Percentiles rank a stretch among this genome's conserved stretches.
Evolutionary conservation across 2,888 invertebrate species (phyloP).

Genomic region (Lasioglossum pauxillum): DNA sequence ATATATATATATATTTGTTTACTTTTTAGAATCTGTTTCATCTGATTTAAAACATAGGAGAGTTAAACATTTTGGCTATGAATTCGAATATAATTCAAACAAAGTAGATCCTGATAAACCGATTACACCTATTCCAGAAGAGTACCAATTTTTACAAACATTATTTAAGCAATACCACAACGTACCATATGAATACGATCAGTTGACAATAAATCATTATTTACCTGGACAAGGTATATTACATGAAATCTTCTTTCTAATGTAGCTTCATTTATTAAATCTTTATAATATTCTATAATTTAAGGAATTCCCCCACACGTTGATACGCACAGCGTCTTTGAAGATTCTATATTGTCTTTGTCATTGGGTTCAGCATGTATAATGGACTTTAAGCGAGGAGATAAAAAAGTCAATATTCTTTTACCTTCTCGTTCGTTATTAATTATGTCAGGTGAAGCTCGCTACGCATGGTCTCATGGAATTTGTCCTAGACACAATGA

Average conservation of each 20-base stretch:
- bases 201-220: conserved; percentile 94
- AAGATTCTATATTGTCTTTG: conserved; percentile 93
- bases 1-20: not conserved
- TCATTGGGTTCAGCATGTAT: conserved; percentile 93
- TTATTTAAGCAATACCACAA: conserved; percentile 85
- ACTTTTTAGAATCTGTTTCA: conserved; percentile 64
- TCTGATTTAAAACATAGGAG: conserved; percentile 90
- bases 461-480: conserved; percentile 95
- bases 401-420: conserved; percentile 87
- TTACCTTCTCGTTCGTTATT: conserved; percentile 91
- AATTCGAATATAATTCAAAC: conserved; percentile 95
- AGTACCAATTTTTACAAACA: conserved; percentile 89
- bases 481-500: conserved; percentile 95
- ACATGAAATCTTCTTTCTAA: not conserved
- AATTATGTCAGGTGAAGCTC: conserved; percentile 92
- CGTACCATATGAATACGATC: conserved; percentile 88
- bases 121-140: conserved; percentile 89
- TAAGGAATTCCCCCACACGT: conserved; percentile 97
- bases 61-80: conserved; percentile 96
- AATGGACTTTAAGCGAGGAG: conserved; percentile 94
- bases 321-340: conserved; percentile 98
- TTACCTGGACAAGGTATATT: conserved; percentile 91
- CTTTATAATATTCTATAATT: conserved; percentile 55
- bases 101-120: conserved; percentile 91
- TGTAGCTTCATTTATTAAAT: not conserved